Percentiles rank a stretch among this genome's conserved stretches.
Evolutionary conservation across 1,140 invertebrate genomes (phyloP).

Genomic region (Ridgeia piscesae): DNA sequence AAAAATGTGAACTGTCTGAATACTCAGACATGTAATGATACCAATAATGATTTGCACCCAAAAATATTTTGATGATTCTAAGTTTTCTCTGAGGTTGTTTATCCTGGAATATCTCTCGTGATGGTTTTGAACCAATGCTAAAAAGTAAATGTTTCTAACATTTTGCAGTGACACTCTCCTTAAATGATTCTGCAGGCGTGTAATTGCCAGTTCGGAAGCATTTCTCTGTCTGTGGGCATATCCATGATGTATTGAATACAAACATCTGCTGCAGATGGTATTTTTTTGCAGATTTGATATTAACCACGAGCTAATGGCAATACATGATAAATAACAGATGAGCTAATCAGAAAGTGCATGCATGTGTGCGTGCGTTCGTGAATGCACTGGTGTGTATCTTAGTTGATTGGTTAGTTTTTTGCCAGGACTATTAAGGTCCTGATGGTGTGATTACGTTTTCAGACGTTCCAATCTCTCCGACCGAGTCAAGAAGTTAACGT

Average conservation of each 20-base stretch:
- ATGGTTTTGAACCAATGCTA: no score
- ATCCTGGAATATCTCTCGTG: no score
- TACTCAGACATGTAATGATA: no score
- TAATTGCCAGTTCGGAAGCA: no score
- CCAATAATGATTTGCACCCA: no score
- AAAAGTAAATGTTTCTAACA: no score
- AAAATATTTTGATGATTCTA: no score
- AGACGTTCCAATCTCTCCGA: constrained; percentile 53
- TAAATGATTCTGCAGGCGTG: no score
- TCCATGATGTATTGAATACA: neutral
- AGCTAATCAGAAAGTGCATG: neutral
- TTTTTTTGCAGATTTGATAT: neutral
- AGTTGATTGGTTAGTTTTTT: neutral
- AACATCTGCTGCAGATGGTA: neutral
- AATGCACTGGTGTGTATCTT: neutral
- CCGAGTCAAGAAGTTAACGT: constrained; percentile 48
- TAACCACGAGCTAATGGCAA: neutral
- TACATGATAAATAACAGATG: neutral
- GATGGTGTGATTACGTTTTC: constrained; percentile 32
- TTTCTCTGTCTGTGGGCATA: neutral
- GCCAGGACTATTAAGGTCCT: neutral
- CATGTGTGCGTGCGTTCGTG: neutral
- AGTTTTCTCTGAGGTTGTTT: no score
- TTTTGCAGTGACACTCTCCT: no score
- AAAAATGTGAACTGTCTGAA: no score